Conservation (phyloP, 2,888 invertebrate species). For the Cinara cedri region DNA sequence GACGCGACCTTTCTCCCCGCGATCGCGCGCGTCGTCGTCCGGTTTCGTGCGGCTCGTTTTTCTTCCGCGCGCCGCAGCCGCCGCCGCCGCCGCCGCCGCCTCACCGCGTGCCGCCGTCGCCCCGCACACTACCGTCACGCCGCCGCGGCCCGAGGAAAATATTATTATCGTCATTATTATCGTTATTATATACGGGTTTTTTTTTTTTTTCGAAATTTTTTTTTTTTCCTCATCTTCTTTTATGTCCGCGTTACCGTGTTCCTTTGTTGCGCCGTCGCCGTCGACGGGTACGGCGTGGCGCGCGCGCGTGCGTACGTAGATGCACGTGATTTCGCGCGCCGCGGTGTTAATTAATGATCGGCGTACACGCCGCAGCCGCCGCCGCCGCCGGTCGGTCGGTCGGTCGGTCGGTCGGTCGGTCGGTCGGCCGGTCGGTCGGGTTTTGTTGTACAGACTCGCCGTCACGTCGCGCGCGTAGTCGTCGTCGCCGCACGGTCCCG, state of each 20-base stretch:
- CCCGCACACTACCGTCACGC: background rate
- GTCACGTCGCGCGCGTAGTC: slow-evolving; percentile 8
- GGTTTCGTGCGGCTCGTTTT: slow-evolving; percentile 46
- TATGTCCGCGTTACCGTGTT: slow-evolving; percentile 34
- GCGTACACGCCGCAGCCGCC: background rate
- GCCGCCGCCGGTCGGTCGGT: slow-evolving; percentile 4
- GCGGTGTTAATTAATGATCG: slow-evolving; percentile 54
- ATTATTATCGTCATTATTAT: background rate
- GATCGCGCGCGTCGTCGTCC: background rate
- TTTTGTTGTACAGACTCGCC: background rate
- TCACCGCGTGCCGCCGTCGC: background rate
- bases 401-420: background rate
- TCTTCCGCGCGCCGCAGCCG: background rate
- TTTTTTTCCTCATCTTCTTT: background rate
- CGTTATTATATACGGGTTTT: slow-evolving; percentile 10
- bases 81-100: background rate
- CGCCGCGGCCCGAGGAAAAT: slow-evolving; percentile 28
- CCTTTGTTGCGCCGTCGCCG: slow-evolving; percentile 24
- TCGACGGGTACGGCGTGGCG: background rate
- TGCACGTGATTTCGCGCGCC: slow-evolving; percentile 49
- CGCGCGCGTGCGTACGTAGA: background rate
- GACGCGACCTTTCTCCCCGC: slow-evolving; percentile 41
- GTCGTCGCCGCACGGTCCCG: slow-evolving; percentile 4
- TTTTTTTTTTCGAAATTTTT: slow-evolving; percentile 1
- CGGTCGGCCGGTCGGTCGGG: background rate